Evolutionary conservation across 1,140 invertebrate genomes (phyloP).

Genomic region (Phymastichus coffea): DNA sequence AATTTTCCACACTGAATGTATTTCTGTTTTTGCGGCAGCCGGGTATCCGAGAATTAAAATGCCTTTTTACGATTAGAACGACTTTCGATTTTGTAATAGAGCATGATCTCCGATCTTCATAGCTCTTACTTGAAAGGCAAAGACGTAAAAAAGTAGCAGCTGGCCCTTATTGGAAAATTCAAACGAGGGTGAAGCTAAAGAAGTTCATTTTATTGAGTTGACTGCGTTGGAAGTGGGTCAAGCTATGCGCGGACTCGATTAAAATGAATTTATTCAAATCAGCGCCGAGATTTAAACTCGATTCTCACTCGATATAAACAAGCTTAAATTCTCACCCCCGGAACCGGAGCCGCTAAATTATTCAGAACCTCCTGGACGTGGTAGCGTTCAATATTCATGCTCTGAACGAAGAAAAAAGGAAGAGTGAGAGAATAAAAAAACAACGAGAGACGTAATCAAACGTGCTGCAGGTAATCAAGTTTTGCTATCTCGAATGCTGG

Average conservation of each 20-base stretch:
- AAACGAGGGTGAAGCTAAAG: too few species aligned
- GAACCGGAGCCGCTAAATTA: neutral
- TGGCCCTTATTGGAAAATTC: too few species aligned
- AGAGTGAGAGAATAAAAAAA: too few species aligned
- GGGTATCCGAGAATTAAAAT: too few species aligned
- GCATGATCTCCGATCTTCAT: too few species aligned
- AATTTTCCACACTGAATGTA: too few species aligned
- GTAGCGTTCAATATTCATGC: neutral
- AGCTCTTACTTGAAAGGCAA: too few species aligned
- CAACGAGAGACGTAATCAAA: neutral
- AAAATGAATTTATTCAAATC: constrained; percentile 12
- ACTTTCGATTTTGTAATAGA: too few species aligned
- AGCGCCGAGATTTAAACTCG: neutral
- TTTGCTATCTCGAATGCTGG: neutral
- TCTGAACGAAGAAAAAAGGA: neutral
- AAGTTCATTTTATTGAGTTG: neutral
- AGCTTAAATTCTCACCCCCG: neutral
- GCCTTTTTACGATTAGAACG: too few species aligned
- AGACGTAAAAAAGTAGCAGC: too few species aligned
- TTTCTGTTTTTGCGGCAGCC: too few species aligned
- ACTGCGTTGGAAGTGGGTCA: neutral
- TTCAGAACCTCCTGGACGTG: neutral
- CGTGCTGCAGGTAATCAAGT: constrained; percentile 3
- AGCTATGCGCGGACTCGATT: neutral
- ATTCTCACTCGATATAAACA: neutral